Evolutionary conservation across 2,888 invertebrate species (phyloP).

Genomic region (Xestia rhomboidea): DNA sequence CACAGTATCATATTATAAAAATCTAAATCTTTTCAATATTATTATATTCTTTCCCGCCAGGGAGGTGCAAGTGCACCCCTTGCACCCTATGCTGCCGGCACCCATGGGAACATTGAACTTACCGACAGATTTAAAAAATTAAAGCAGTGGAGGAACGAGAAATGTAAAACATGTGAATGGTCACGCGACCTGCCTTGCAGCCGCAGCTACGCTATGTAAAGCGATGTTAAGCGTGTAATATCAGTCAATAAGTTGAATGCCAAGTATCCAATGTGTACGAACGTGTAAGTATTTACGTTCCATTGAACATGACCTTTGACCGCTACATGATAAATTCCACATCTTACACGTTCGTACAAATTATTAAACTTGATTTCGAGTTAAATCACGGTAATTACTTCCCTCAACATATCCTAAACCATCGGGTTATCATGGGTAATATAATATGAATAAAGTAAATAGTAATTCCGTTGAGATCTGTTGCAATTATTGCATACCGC

Average conservation of each 20-base stretch:
- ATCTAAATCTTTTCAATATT: no score
- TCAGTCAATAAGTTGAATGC: slow-evolving; percentile 48
- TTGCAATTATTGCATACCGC: slow-evolving; percentile 66
- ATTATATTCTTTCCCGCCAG: no score
- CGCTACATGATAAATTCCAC: slow-evolving; percentile 41
- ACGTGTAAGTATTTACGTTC: slow-evolving; percentile 56
- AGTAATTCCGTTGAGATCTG: slow-evolving; percentile 65
- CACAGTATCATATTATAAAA: no score
- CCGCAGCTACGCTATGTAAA: slow-evolving; percentile 20
- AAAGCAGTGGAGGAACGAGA: slow-evolving; percentile 8
- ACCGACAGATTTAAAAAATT: slow-evolving; percentile 42
- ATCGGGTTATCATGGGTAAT: slow-evolving; percentile 59
- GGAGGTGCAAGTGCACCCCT: no score
- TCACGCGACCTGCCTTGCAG: slow-evolving; percentile 36
- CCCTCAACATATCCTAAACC: slow-evolving; percentile 48
- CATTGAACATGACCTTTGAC: slow-evolving; percentile 63
- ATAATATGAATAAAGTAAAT: slow-evolving; percentile 60
- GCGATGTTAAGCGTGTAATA: slow-evolving; percentile 39
- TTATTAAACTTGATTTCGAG: slow-evolving; percentile 53
- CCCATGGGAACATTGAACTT: slow-evolving; percentile 37
- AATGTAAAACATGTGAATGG: slow-evolving; percentile 29
- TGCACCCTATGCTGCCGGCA: no score
- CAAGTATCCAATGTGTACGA: slow-evolving; percentile 33
- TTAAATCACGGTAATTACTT: slow-evolving; percentile 51
- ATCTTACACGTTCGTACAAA: slow-evolving; percentile 45